Conservation (phyloP, 2,113 vertebrate genomes). For the Eulacestoma nigropectus region DNA sequence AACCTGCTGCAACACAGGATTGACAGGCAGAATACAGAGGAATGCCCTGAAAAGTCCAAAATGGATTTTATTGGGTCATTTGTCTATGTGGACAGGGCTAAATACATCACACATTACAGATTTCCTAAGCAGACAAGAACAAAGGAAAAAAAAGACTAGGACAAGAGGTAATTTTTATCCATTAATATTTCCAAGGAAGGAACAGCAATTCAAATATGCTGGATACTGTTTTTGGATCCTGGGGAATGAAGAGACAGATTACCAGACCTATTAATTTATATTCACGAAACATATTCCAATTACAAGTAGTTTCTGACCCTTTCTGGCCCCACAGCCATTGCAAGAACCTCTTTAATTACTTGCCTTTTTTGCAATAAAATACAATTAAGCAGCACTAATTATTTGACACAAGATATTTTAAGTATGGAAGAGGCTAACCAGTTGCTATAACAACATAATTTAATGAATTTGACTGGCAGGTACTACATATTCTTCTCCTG, state of each 20-base stretch:
- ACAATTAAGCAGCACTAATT: constrained; percentile 40
- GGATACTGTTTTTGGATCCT: neutral
- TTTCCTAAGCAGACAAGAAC: neutral
- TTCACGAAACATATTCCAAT: neutral
- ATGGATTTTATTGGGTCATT: neutral
- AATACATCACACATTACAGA: neutral
- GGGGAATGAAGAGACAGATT: neutral
- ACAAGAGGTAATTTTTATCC: neutral
- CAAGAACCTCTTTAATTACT: constrained; percentile 25
- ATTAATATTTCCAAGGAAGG: neutral
- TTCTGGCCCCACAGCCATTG: neutral
- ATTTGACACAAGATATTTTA: neutral
- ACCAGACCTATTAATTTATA: constrained; percentile 10
- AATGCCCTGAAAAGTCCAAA: neutral
- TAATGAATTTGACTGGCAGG: neutral
- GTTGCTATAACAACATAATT: constrained; percentile 18
- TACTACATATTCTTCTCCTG: neutral
- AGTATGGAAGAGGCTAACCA: neutral
- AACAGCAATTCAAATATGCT: neutral
- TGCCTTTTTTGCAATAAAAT: constrained; percentile 21
- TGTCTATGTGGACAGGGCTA: neutral
- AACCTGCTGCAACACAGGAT: neutral
- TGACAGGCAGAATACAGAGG: neutral
- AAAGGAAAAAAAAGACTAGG: neutral
- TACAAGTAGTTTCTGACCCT: constrained; percentile 8